Percentiles rank a stretch among this genome's conserved stretches.
Evolutionary conservation across 2,797 vertebrate species (phyloP).

Genomic region (Acridotheres tristis): DNA sequence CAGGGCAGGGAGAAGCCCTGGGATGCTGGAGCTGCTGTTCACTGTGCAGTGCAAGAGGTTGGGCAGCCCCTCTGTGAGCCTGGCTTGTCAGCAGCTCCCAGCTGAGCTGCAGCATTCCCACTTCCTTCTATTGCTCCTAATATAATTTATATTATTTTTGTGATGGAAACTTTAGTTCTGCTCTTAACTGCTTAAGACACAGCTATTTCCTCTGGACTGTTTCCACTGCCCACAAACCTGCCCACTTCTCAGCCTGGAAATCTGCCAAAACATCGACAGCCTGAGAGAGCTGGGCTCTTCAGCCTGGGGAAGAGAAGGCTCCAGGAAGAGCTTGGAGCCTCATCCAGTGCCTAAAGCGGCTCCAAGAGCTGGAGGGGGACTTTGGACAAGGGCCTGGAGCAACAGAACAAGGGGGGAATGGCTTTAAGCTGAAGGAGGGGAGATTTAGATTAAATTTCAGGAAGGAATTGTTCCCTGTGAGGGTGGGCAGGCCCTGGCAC

Average conservation of each 20-base stretch:
- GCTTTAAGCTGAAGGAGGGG: not conserved
- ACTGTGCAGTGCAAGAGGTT: not conserved
- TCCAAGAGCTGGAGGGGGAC: not conserved
- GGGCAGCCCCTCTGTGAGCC: not conserved
- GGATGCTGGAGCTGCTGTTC: not conserved
- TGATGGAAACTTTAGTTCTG: not conserved
- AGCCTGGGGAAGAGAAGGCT: not conserved
- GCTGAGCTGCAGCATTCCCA: not conserved
- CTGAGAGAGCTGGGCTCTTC: not conserved
- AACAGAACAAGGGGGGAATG: not conserved
- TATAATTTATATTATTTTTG: not conserved
- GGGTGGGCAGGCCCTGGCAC: accelerated
- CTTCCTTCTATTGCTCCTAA: not conserved
- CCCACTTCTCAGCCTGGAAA: not conserved
- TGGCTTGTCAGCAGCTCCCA: not conserved
- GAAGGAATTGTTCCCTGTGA: not conserved
- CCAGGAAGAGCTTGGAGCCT: not conserved
- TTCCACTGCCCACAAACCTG: not conserved
- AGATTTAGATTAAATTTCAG: not conserved
- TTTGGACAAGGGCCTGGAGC: not conserved
- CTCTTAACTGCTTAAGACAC: not conserved
- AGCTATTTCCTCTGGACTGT: not conserved
- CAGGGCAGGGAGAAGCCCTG: not conserved
- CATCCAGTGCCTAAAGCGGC: not conserved
- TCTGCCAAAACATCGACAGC: not conserved